Conservation (phyloP, 2,113 vertebrate genomes). For the Ia io region DNA sequence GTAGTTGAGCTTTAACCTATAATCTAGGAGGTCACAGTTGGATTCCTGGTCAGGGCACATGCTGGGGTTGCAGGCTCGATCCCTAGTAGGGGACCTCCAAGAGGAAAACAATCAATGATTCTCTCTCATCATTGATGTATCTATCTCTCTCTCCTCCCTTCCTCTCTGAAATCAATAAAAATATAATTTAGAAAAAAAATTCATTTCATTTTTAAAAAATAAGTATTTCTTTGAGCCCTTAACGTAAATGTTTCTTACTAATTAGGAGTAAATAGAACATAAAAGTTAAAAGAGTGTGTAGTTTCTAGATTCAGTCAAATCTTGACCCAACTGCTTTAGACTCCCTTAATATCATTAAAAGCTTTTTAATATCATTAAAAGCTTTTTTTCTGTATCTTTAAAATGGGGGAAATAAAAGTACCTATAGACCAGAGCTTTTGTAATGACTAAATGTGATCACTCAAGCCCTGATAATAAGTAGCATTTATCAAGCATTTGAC, state of each 20-base stretch:
- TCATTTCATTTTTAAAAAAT: background rate
- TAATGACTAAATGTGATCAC: background rate
- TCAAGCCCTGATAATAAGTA: background rate
- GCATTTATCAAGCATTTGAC: background rate
- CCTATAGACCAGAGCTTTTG: background rate
- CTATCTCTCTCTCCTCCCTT: too few species aligned
- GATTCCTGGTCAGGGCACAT: too few species aligned
- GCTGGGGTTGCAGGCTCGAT: too few species aligned
- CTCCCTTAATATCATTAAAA: background rate
- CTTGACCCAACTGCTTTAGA: background rate
- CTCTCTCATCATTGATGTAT: too few species aligned
- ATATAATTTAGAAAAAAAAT: too few species aligned
- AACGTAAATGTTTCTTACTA: background rate
- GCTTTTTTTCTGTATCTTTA: background rate
- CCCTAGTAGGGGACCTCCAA: too few species aligned
- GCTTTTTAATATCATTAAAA: background rate
- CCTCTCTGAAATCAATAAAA: too few species aligned
- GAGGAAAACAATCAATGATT: too few species aligned
- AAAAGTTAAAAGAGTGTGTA: conserved; percentile 14
- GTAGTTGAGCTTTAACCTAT: too few species aligned
- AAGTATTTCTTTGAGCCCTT: background rate
- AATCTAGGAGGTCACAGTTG: too few species aligned
- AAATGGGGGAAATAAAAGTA: conserved; percentile 12
- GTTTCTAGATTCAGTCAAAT: background rate
- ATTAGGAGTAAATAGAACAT: background rate